phyloP scores from a whole-genome alignment of 2,797 vertebrate species.

The Acomys russatus region DNA sequence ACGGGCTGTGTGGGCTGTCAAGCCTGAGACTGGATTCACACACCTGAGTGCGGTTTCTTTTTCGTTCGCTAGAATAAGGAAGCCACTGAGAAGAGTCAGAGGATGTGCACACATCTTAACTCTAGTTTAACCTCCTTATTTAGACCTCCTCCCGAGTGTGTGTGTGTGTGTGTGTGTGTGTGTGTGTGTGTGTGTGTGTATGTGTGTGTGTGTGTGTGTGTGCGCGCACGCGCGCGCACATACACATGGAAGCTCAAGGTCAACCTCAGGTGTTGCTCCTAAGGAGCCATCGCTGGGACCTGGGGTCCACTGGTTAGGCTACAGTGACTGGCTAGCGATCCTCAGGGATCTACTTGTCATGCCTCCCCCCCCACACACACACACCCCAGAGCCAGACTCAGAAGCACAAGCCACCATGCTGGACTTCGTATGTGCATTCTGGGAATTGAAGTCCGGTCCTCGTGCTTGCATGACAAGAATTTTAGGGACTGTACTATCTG shows the following conservation, averaged over 20 bases:
- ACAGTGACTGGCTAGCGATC: not conserved
- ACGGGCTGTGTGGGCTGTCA: not conserved
- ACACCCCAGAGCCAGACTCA: not conserved
- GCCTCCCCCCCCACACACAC: too few species aligned
- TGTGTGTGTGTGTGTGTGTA: not conserved
- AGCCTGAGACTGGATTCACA: not conserved
- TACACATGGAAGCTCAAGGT: too few species aligned
- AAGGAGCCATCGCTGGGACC: not conserved
- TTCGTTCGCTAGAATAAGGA: not conserved
- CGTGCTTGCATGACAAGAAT: too few species aligned
- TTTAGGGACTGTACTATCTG: too few species aligned
- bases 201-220: not conserved
- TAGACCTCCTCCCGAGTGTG: not conserved
- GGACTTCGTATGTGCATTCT: not conserved
- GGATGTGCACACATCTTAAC: not conserved
- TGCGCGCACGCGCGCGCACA: too few species aligned
- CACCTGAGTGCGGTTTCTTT: not conserved
- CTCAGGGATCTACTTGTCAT: not conserved
- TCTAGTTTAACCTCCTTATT: not conserved
- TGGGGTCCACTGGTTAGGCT: not conserved
- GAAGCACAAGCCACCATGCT: not conserved
- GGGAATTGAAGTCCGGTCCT: not conserved
- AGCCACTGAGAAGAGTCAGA: not conserved
- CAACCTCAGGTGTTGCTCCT: not conserved
- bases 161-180: not conserved